Base-by-base conservation (phyloP, 2,113 vertebrate species). In the Scophthalmus maximus region DNA sequence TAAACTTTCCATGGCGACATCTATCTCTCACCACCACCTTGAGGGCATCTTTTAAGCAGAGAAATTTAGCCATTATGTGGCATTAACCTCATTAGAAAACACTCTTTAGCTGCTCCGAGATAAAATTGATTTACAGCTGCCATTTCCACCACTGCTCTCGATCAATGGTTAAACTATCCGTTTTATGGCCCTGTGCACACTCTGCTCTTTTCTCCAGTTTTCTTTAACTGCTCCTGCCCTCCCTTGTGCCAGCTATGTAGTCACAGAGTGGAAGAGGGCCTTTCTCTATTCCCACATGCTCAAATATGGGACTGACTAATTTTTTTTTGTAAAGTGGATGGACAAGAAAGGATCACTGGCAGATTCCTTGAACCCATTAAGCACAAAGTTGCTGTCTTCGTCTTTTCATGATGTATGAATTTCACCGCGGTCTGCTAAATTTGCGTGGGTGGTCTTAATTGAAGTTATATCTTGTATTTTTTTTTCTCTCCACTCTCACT, bases 41-140 rank as follows among this genome's bases (percentile, higher is more conserved):
- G 90, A 92, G 92, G 92, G 92, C 92, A 92, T 93, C 91, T 93
- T 92, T 94, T 92, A 93, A 93, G 92, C 92, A 86, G 89, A 89
- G 87, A 90, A 93, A 93, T 94, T 92, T 92, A 92, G 93, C 93
- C 92, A 94, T 94, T 94, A 94, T 92, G 92, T 93, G 93, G 90
- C 92, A 94, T 93, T 94, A 94, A 94, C 92, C 94, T 94, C 93
- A 94, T 94, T 93, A 94, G 93, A 94, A 94, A 94, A 94, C 94
- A 94, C 92, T 94, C 93, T 94, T 94, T 93, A 94, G 91, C 93
- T 90, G 88, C 91, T 93, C 90, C 81, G 85, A 94, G 93, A 94
- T 94, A 93, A 94, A 94, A 94, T 94, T 94, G 94, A 94, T 94
- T 94, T 94, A 94, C 93, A 93, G 93, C 92, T 94, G 93, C 93